Evolutionary conservation across 2,888 invertebrate species (phyloP).

Genomic region (Mythimna loreyi): DNA sequence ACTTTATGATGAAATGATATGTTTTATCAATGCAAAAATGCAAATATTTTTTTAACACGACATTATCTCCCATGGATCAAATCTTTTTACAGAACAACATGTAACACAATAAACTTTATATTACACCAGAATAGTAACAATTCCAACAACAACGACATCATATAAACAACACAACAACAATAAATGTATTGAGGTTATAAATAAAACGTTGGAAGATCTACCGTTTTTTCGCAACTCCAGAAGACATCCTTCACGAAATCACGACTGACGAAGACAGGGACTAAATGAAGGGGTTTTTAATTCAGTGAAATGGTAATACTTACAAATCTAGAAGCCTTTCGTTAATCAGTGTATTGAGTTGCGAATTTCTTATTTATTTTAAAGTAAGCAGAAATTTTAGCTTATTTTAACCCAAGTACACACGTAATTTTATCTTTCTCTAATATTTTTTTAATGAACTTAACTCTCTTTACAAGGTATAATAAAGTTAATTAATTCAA

Average conservation of each 20-base stretch:
- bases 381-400: background rate
- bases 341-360: constrained; percentile 66
- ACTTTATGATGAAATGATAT: too few relatives aligned
- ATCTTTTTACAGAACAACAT: too few relatives aligned
- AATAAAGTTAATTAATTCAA: constrained; percentile 63
- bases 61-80: too few relatives aligned
- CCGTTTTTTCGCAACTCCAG: constrained; percentile 66
- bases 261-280: constrained; percentile 83
- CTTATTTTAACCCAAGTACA: too few relatives aligned
- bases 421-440: background rate
- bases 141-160: too few relatives aligned
- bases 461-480: constrained; percentile 34
- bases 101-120: too few relatives aligned
- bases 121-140: too few relatives aligned
- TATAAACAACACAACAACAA: too few relatives aligned
- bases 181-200: background rate
- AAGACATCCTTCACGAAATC: constrained; percentile 77
- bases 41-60: too few relatives aligned
- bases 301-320: constrained; percentile 82
- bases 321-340: constrained; percentile 70
- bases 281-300: constrained; percentile 87
- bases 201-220: background rate
- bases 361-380: constrained; percentile 47
- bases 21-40: too few relatives aligned
- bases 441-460: constrained; percentile 3